Evolutionary conservation across 2,113 vertebrate species (phyloP), one percentile per base, ranked within the genome.

Genomic region (Peromyscus polionotus): DNA sequence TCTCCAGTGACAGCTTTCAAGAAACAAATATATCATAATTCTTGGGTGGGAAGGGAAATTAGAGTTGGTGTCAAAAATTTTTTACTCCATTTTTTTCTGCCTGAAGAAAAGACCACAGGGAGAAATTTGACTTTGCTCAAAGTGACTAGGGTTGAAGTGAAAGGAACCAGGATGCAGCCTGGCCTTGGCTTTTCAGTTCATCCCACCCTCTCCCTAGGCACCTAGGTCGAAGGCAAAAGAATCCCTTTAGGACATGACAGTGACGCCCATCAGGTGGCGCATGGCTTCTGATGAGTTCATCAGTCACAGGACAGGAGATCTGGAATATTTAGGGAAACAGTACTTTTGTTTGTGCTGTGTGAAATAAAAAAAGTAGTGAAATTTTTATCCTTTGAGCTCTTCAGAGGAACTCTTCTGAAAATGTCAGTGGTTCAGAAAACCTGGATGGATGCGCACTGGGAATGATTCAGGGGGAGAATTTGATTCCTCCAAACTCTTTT

Each of bases 401-500:
- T 90, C 36, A 75, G 28, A 77, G 54, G 20, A 80, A 88, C 85
- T 20, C 22, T 93, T 24, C n/a, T 92, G 80, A 85, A 93, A 72
- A 79, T 92, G 79, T 97, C 51, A 91, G 54, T 67, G 12, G 28
- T 79, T 91, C 14, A 51, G 36, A 91, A 93, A 57, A 81, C 48
- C 63, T 17, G 22, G 86, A 42, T 19, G 10, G 24, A 24, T 63
- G 28, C 76, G 24, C 19, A 84, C 26, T 26, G 54, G 65, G 88
- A 45, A 96, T 86, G 45, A 90, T 48, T 68, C 77, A 79, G 63
- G 61, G 79, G 80, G 95, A 96, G 54, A 93, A 86, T 92, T 93
- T 81, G 72, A 95, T 95, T 95, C 59, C 93, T 88, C 3, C 39
- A 93, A 91, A 88, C 70, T 68, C 65, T 88, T 89, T 93, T 79